Conservation (phyloP, 1,140 invertebrate genomes). For the Caenorhabditis tropicalis region DNA sequence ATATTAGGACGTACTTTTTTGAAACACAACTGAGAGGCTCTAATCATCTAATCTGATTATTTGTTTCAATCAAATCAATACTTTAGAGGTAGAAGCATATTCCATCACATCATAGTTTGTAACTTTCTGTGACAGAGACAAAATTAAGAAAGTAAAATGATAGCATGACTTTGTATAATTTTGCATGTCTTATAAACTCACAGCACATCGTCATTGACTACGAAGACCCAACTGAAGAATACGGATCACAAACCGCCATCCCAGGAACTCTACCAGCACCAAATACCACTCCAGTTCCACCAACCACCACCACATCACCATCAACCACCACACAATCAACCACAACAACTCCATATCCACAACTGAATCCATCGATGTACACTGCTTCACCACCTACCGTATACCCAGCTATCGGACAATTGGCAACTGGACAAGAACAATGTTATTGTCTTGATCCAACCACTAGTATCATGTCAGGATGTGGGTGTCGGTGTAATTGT, state of each 20-base stretch:
- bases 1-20: no score
- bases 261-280: slow-evolving; percentile 25
- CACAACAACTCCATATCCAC: not conserved
- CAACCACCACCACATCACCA: not conserved
- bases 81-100: no score
- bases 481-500: slow-evolving; percentile 53
- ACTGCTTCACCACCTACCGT: slow-evolving; percentile 6
- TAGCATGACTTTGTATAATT: not conserved
- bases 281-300: slow-evolving; percentile 32
- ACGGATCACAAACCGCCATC: slow-evolving; percentile 14
- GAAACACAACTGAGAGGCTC: no score
- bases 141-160: no score
- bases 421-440: slow-evolving; percentile 22
- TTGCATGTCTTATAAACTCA: not conserved
- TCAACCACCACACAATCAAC: not conserved
- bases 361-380: slow-evolving; percentile 8
- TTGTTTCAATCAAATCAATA: no score
- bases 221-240: slow-evolving; percentile 5
- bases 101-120: no score
- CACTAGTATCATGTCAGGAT: slow-evolving; percentile 34
- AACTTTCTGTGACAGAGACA: no score
- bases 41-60: no score
- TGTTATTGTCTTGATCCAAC: slow-evolving; percentile 47
- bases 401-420: slow-evolving; percentile 45
- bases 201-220: not conserved